Conservation (phyloP, 2,797 vertebrate species). For the Syndactyla subalaris region DNA sequence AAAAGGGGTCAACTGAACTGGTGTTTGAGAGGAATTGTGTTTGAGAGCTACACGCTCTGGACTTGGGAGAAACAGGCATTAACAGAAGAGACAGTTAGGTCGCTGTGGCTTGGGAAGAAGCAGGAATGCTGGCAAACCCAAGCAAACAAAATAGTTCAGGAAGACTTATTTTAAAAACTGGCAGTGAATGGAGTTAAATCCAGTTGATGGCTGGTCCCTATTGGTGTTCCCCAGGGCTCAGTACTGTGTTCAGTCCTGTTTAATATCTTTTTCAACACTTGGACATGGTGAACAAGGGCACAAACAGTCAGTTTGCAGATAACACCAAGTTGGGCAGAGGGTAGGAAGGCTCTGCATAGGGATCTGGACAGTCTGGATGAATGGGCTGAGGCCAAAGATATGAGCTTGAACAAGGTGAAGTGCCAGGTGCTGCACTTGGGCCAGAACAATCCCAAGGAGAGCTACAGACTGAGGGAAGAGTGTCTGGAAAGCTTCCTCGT, state of each 20-base stretch:
- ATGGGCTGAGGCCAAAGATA: rapidly evolving
- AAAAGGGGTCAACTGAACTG: neutral
- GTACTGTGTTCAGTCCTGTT: rapidly evolving
- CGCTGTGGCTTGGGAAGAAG: rapidly evolving
- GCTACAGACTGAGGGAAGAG: neutral
- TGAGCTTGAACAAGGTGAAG: neutral
- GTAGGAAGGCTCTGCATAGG: neutral
- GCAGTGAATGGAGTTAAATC: neutral
- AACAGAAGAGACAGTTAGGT: neutral
- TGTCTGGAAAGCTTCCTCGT: rapidly evolving
- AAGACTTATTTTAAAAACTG: neutral
- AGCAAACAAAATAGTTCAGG: neutral
- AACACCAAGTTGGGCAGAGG: rapidly evolving
- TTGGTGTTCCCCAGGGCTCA: neutral
- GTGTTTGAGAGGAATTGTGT: neutral
- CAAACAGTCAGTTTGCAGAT: neutral
- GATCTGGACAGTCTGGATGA: rapidly evolving
- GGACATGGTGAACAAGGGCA: rapidly evolving
- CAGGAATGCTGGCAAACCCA: neutral
- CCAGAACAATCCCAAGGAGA: rapidly evolving
- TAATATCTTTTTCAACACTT: neutral
- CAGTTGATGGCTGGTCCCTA: rapidly evolving
- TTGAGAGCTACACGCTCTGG: neutral
- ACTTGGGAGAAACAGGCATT: neutral
- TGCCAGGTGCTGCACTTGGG: rapidly evolving